Percentiles rank a stretch among this genome's conserved stretches.
phyloP scores from a whole-genome alignment of 2,888 invertebrate species.

The Oxycera nigricornis region DNA sequence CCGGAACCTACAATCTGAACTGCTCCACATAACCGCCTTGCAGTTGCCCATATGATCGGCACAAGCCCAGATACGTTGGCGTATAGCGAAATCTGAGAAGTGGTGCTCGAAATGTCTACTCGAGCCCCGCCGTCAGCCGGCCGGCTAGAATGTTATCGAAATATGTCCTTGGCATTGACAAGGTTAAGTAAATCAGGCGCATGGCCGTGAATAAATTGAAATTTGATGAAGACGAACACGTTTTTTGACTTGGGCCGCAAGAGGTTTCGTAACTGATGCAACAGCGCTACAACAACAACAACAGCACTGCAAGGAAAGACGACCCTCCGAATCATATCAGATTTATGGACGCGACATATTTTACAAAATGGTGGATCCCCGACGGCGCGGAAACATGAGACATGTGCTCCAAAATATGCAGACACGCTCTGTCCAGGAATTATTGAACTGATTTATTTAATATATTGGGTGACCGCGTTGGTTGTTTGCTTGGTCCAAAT shows the following conservation, averaged over 20 bases:
- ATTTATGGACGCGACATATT: slow-evolving; percentile 10
- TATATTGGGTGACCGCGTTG: no score
- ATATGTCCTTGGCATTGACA: slow-evolving; percentile 45
- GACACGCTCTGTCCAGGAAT: no score
- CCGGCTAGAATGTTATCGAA: slow-evolving; percentile 17
- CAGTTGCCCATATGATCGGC: no score
- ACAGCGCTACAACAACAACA: slow-evolving; percentile 6
- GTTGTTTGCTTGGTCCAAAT: no score
- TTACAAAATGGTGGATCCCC: no score
- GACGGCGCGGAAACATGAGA: no score
- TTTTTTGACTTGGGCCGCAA: slow-evolving; percentile 23
- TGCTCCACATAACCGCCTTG: no score
- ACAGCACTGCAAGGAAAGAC: slow-evolving; percentile 8
- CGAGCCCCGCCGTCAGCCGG: not conserved
- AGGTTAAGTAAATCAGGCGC: slow-evolving; percentile 43
- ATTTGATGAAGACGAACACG: slow-evolving; percentile 31
- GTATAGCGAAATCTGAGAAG: slow-evolving; percentile 17
- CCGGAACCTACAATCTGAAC: no score
- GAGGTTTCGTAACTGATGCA: slow-evolving; percentile 22
- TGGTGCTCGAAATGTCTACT: slow-evolving; percentile 3
- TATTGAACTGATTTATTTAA: no score
- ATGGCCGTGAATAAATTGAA: slow-evolving; percentile 32
- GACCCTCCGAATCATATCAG: not conserved
- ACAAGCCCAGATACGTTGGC: no score
- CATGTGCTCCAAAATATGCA: no score